Evolutionary conservation across 2,113 vertebrate genomes (phyloP).

Genomic region (Cisticola juncidis): DNA sequence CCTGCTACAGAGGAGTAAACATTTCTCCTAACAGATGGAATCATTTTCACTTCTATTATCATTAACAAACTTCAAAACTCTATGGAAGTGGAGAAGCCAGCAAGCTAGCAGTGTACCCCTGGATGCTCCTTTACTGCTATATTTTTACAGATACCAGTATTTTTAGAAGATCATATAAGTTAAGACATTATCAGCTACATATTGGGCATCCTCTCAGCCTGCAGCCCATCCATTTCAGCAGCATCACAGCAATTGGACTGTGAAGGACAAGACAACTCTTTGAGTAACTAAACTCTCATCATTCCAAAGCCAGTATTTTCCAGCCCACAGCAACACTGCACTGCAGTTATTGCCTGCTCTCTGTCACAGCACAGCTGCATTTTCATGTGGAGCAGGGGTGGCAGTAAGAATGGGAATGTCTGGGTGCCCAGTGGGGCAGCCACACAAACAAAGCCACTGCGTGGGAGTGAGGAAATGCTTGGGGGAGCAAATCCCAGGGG

Average conservation of each 20-base stretch:
- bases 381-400: not conserved
- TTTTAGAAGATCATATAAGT: not conserved
- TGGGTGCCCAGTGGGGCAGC: not conserved
- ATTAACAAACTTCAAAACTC: constrained; percentile 48
- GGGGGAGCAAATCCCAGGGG: not conserved
- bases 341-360: not conserved
- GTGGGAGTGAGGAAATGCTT: not conserved
- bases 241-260: not conserved
- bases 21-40: constrained; percentile 60
- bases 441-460: not conserved
- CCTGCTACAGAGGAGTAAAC: constrained; percentile 24
- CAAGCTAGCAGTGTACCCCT: not conserved
- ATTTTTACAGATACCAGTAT: not conserved
- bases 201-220: not conserved
- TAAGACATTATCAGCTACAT: not conserved
- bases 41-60: constrained; percentile 44
- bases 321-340: not conserved
- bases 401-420: not conserved
- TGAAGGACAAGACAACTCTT: not conserved
- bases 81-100: not conserved
- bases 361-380: not conserved
- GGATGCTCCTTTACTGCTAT: not conserved
- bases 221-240: not conserved
- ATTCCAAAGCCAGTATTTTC: not conserved
- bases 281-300: not conserved